phyloP scores from a whole-genome alignment of 2,113 vertebrate genomes.

The Nothobranchius furzeri region DNA sequence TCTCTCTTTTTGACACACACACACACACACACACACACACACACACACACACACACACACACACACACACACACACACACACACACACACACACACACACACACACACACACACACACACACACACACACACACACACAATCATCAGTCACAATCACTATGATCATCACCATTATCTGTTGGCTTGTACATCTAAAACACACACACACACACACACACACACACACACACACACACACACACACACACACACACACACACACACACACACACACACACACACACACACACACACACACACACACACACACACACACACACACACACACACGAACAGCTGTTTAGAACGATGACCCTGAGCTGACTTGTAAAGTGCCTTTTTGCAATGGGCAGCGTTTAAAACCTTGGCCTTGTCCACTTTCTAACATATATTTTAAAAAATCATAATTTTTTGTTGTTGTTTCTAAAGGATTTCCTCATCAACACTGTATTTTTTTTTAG shows the following conservation, averaged over 20 bases:
- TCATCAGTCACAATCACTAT: conserved; percentile 38
- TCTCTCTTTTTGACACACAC: conserved; percentile 16
- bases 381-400: background rate
- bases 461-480: too few species aligned
- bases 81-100: background rate
- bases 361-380: background rate
- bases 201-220: too few species aligned
- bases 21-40: conserved; percentile 2
- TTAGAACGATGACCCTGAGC: background rate
- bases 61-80: too few species aligned
- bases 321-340: background rate
- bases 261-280: too few species aligned
- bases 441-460: too few species aligned
- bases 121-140: background rate
- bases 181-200: background rate
- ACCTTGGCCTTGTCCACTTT: too few species aligned
- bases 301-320: background rate
- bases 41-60: too few species aligned
- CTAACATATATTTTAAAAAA: too few species aligned
- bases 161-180: conserved; percentile 36
- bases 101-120: background rate
- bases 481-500: too few species aligned
- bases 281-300: too few species aligned
- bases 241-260: too few species aligned
- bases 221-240: background rate